Percentiles rank a stretch among this genome's conserved stretches.
phyloP scores from a whole-genome alignment of 2,888 invertebrate genomes.

The Tuta absoluta region DNA sequence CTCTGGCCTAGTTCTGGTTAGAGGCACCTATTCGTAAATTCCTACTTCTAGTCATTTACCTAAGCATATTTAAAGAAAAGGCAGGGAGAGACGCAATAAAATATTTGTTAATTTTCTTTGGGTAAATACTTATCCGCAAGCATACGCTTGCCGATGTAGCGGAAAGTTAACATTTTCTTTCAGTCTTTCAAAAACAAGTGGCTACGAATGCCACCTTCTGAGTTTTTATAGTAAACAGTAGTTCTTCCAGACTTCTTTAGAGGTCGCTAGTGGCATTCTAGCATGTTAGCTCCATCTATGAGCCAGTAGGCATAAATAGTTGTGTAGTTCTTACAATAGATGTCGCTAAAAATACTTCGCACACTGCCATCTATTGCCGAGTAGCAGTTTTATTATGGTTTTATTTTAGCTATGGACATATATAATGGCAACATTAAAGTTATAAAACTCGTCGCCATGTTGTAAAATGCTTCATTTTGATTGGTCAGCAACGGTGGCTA shows the following conservation, averaged over 20 bases:
- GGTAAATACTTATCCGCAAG: too few species aligned
- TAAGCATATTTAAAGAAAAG: too few species aligned
- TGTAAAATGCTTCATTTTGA: constrained; percentile 63
- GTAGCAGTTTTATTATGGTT: constrained; percentile 27
- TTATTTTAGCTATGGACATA: too few species aligned
- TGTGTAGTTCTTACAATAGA: not conserved
- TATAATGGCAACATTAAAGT: constrained; percentile 55
- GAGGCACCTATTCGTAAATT: too few species aligned
- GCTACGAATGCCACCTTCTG: not conserved
- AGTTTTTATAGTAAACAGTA: not conserved
- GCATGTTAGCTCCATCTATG: constrained; percentile 42
- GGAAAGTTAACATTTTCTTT: too few species aligned
- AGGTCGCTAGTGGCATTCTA: not conserved
- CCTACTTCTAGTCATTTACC: too few species aligned
- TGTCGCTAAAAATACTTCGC: not conserved
- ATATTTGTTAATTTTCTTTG: too few species aligned
- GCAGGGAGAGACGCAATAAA: too few species aligned
- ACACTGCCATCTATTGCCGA: constrained; percentile 37
- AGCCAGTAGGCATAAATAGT: not conserved
- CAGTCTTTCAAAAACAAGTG: too few species aligned
- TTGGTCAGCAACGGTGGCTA: constrained; percentile 55
- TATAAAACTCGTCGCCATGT: constrained; percentile 65
- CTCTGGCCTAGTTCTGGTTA: too few species aligned
- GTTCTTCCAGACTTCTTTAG: not conserved
- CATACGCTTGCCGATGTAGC: too few species aligned